phyloP scores from a whole-genome alignment of 2,113 vertebrate species.

The Eulacestoma nigropectus region DNA sequence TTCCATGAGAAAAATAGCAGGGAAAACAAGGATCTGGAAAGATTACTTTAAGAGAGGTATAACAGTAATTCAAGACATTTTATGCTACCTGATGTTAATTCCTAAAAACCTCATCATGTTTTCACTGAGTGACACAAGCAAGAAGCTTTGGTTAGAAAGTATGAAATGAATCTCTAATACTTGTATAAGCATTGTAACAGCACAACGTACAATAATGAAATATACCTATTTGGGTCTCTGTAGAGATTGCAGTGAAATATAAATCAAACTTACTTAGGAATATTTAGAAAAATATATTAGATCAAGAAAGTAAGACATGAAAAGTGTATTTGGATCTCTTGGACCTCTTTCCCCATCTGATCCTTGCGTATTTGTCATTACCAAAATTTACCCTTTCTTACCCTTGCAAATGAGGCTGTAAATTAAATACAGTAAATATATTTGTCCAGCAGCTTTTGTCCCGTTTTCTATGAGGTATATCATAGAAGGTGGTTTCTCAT shows the following conservation, averaged over 20 bases:
- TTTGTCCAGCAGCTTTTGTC: neutral
- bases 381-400: neutral
- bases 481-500: neutral
- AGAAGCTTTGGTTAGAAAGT: neutral
- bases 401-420: neutral
- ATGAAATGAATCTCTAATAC: neutral
- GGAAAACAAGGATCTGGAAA: neutral
- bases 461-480: neutral
- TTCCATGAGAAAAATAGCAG: neutral
- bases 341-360: neutral
- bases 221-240: neutral
- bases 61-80: neutral
- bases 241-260: neutral
- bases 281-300: neutral
- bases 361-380: neutral
- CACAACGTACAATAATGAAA: neutral
- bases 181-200: neutral
- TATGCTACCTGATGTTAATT: neutral
- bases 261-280: neutral
- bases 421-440: neutral
- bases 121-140: neutral
- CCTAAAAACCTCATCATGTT: neutral
- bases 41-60: neutral
- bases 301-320: neutral
- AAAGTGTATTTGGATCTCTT: neutral